Base-by-base conservation (phyloP, 2,113 vertebrate species). In the Sorex araneus region DNA sequence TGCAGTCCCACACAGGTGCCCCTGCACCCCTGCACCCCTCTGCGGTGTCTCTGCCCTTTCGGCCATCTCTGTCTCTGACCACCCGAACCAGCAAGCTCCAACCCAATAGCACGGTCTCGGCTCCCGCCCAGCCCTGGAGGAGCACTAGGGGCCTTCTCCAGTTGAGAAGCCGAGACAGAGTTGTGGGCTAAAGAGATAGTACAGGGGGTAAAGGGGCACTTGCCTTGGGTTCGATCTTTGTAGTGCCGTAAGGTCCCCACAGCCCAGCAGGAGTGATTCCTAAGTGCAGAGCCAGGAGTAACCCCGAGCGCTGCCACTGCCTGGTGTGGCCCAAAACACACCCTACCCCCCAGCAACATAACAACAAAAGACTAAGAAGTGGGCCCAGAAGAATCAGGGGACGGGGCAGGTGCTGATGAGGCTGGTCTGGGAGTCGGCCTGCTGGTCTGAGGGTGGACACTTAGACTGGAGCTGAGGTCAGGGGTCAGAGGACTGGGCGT, bases 21-120 rank as follows among this genome's bases (percentile, higher is more conserved):
- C 32, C 18, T 30, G 71, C 9, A 54, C 54, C 54, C 19, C 54
- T 57, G 54, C 54, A 50, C 9, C 47, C 47, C 47, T 50, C 47
- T 50, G 47, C 23, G 60, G 25, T 30, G 32, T 43, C 50, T 71
- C 63, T 84, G 73, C 63, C 84, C 77, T 85, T 70, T 40, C 71
- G 88, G 25, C 43, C 88, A 83, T 86, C 43, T 71, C 71, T 34
- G 40, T 83, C 76, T 63, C 81, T 66, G 67, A 3, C 13, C 6
- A 85, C 84, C 87, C 92, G 81, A 94, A 87, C 2, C 1, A 4
- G 16, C 16, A 54, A 23, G 96, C 69, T 86, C 16, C n/a, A 69
- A 43, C 77, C 73, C n/a, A 88, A 90, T 18, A 28, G 70, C 85
- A 15, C 8, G 67, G 28, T 83, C 63, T 32, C 45, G 90, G 91